A percentile compares a stretch with the other conserved stretches of the same genome.
phyloP scores from a whole-genome alignment of 2,797 vertebrate genomes.

The Scomberomorus guttatus region DNA sequence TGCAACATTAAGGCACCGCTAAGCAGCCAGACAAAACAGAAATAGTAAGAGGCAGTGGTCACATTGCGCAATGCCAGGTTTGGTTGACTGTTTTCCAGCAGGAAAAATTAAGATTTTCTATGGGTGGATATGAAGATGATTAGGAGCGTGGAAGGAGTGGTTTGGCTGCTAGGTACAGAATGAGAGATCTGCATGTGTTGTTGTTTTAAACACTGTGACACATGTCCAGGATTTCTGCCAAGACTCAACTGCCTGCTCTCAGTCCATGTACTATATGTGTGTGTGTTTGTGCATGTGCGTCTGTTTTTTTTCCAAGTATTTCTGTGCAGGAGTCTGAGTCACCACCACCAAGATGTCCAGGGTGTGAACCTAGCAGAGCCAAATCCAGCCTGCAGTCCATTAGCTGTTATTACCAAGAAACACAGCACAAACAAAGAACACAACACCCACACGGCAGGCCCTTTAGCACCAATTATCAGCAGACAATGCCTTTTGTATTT shows the following conservation, averaged over 20 bases:
- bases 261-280: neutral
- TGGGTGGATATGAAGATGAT: neutral
- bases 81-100: neutral
- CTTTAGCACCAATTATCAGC: slow-evolving; percentile 27
- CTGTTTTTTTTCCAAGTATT: slow-evolving; percentile 18
- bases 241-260: slow-evolving; percentile 22
- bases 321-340: slow-evolving; percentile 50
- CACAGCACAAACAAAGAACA: slow-evolving; percentile 37
- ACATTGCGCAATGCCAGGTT: slow-evolving; percentile 15
- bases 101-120: neutral
- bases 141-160: neutral
- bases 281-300: slow-evolving; percentile 2
- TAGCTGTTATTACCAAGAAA: slow-evolving; percentile 43
- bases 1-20: slow-evolving; percentile 3
- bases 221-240: slow-evolving; percentile 37
- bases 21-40: slow-evolving; percentile 7
- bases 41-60: neutral
- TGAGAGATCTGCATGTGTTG: slow-evolving; percentile 13
- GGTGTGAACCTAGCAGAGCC: slow-evolving; percentile 30
- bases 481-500: slow-evolving; percentile 25
- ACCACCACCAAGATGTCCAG: slow-evolving; percentile 49
- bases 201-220: slow-evolving; percentile 47
- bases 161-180: neutral
- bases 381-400: slow-evolving; percentile 40
- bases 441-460: neutral